phyloP scores from a whole-genome alignment of 2,888 invertebrate species.

The Chirona hameri region DNA sequence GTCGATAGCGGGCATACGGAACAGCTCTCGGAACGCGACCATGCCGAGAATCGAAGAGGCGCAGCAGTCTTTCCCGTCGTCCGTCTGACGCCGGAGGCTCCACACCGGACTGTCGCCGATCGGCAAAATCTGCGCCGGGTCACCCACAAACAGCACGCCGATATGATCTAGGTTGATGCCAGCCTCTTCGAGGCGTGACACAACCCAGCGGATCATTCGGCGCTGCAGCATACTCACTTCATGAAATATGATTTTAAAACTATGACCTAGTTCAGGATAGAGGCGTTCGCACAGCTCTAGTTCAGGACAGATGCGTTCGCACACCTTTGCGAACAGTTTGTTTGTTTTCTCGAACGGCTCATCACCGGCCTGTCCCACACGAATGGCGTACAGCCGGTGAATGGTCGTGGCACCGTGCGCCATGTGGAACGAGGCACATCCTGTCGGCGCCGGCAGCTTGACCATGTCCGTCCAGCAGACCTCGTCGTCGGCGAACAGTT shows the following conservation, averaged over 20 bases:
- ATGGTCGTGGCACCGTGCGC: no score
- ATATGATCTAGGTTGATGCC: not conserved
- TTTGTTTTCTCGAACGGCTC: not conserved
- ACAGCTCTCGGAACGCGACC: not conserved
- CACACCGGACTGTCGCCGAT: not conserved
- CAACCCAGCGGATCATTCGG: not conserved
- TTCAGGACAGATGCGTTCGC: not conserved
- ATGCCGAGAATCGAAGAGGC: not conserved
- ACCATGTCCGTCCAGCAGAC: no score
- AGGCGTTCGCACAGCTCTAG: not conserved
- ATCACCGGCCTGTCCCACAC: no score
- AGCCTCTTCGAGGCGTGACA: not conserved
- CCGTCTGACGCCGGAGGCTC: not conserved
- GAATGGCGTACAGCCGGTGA: no score
- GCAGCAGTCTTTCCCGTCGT: not conserved
- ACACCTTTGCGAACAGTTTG: not conserved
- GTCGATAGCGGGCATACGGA: not conserved
- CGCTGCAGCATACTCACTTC: not conserved
- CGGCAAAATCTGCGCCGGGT: not conserved
- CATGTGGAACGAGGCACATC: no score
- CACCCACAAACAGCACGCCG: not conserved
- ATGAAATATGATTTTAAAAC: not conserved
- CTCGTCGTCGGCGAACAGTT: no score
- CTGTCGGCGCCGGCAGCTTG: no score
- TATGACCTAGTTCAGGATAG: not conserved